phyloP scores from a whole-genome alignment of 2,113 vertebrate species.

The Prunella himalayana region DNA sequence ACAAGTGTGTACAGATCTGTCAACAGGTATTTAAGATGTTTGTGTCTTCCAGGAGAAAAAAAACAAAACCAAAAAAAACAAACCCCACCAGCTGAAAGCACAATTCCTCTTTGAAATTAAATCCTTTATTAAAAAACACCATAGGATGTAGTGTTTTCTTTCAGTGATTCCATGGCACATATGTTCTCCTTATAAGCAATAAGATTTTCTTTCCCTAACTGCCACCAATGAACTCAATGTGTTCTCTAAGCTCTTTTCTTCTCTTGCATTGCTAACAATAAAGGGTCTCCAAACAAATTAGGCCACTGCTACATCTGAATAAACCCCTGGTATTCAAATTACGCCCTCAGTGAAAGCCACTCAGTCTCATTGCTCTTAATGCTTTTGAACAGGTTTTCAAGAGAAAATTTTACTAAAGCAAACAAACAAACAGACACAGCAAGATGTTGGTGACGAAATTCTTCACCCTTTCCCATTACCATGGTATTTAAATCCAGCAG shows the following conservation, averaged over 20 bases:
- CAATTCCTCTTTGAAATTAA: background rate
- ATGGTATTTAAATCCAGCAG: background rate
- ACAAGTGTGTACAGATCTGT: background rate
- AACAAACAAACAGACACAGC: background rate
- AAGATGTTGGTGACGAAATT: background rate
- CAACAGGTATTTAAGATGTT: background rate
- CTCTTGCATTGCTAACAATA: background rate
- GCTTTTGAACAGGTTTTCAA: conserved; percentile 22
- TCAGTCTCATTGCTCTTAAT: background rate
- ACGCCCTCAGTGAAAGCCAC: background rate
- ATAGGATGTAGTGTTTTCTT: background rate
- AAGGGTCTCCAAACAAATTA: conserved; percentile 30
- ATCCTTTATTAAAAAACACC: background rate
- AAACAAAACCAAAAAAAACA: background rate
- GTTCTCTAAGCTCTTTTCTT: background rate
- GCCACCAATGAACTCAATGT: background rate
- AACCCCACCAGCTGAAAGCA: background rate
- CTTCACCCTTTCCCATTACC: background rate
- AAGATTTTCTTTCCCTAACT: background rate
- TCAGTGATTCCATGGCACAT: background rate
- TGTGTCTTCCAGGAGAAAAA: background rate
- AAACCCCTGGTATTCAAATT: conserved; percentile 35
- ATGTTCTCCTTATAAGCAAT: background rate
- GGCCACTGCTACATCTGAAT: conserved; percentile 22
- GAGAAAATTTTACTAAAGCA: background rate